Base-by-base conservation (phyloP, 2,113 vertebrate genomes). In the Nothoprocta perdicaria region DNA sequence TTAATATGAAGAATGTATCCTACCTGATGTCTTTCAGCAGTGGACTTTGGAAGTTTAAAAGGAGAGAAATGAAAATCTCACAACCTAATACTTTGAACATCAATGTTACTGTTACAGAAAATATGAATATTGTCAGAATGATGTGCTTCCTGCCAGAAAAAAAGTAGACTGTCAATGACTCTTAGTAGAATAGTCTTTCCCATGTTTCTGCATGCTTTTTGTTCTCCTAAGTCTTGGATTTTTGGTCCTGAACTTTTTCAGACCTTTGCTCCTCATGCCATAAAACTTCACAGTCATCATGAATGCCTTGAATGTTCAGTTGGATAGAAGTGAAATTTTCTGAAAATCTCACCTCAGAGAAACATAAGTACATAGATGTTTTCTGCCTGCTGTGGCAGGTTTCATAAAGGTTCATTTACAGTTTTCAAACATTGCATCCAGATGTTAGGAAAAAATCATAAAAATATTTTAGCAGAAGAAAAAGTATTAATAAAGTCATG, bases 371-470 rank as follows among this genome's bases (percentile, higher is more conserved):
- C 1, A 11, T 41, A 65, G 26, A 40, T 0, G 17, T 84, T 77
- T 79, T 22, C 19, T 38, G 35, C 35, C 35, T 38, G 35, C 46
- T 43, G 40, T 35, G 63, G 8, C 21, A 1, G 0, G 1, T 26
- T 24, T 53, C 55, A 41, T 61, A 61, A 45, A 62, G 1, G 8
- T 66, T 86, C 27, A 40, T 3, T 41, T 14, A 14, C 57, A 31
- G 3, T 22, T 48, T n/a, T 62, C 26, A 80, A 80, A 86, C 26
- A 5, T 26, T 41, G 45, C 16, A 18, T 55, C 21, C 18, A 48
- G 29, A 71, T 79, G 31, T 3, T 72, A 72, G 41, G 31, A 46
- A 6, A 84, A 95, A 93, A 73, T 4, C 55, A 23, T 38, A 46
- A 58, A 24, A 50, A 2, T 1, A 31, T 18, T 48, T 31, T 0